phyloP scores from a whole-genome alignment of 2,888 invertebrate species.

The Ophioninae sp. region DNA sequence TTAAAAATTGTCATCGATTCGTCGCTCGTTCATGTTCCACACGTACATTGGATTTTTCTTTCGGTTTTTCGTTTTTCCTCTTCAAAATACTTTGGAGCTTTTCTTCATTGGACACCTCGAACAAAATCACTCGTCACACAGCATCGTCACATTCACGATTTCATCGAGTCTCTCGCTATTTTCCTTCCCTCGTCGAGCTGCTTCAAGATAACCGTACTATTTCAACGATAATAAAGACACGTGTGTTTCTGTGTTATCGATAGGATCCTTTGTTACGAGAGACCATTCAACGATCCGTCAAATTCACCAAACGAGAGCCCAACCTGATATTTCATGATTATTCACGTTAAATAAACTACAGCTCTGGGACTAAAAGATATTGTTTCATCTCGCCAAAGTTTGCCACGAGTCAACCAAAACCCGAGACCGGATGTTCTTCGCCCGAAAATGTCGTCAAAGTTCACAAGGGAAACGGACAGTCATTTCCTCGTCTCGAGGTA shows the following conservation, averaged over 20 bases:
- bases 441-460: constrained; percentile 15
- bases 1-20: constrained; percentile 29
- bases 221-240: neutral
- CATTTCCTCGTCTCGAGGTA: constrained; percentile 42
- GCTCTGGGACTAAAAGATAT: neutral
- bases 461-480: constrained; percentile 39
- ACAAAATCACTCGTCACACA: constrained; percentile 14
- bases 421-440: constrained; percentile 21
- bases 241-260: constrained; percentile 2
- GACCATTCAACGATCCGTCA: constrained; percentile 1
- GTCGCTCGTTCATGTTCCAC: neutral
- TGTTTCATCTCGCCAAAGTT: neutral
- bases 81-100: constrained; percentile 4
- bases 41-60: neutral
- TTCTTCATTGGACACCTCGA: neutral
- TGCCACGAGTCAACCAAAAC: neutral
- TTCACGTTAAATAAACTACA: neutral
- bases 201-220: neutral
- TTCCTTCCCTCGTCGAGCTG: neutral
- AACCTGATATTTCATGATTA: neutral
- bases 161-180: neutral
- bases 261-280: neutral
- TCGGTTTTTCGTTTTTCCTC: neutral
- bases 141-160: neutral
- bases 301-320: neutral